Percentiles rank a stretch among this genome's conserved stretches.
These are phyloP conservation scores for Tenualosa ilisha DNA, from an alignment of 2,797 vertebrate genomes.

Conservation along the genomic window DNA sequence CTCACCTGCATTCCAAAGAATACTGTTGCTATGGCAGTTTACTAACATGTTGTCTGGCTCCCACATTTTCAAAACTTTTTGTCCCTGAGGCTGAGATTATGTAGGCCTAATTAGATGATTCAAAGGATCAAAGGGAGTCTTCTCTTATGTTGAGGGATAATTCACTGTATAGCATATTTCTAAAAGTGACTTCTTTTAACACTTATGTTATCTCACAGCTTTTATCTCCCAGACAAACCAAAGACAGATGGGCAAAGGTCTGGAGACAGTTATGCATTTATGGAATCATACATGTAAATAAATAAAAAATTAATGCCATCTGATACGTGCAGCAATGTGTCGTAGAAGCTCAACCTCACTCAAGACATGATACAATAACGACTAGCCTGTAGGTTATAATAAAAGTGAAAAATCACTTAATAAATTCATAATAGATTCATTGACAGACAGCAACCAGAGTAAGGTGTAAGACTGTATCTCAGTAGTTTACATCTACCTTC, in stretches of 20 bases:
- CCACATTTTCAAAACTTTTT: background rate
- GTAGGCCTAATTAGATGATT: too few relatives aligned
- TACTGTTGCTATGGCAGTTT: background rate
- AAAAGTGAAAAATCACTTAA: background rate
- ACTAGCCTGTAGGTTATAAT: too few relatives aligned
- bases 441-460: background rate
- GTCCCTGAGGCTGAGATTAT: too few relatives aligned
- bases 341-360: background rate
- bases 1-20: background rate
- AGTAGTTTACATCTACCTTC: background rate
- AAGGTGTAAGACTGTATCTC: background rate
- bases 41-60: background rate
- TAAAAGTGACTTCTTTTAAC: too few relatives aligned
- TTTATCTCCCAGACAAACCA: background rate
- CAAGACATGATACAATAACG: background rate
- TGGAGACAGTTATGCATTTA: background rate
- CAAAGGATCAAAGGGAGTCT: too few relatives aligned
- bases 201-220: too few relatives aligned
- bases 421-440: background rate
- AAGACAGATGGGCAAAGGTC: background rate
- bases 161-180: too few relatives aligned
- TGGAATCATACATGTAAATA: background rate
- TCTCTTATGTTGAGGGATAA: too few relatives aligned
- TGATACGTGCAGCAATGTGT: background rate
- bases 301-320: background rate